Conservation (phyloP, 1,140 invertebrate genomes). For the Laupala kohalensis region DNA sequence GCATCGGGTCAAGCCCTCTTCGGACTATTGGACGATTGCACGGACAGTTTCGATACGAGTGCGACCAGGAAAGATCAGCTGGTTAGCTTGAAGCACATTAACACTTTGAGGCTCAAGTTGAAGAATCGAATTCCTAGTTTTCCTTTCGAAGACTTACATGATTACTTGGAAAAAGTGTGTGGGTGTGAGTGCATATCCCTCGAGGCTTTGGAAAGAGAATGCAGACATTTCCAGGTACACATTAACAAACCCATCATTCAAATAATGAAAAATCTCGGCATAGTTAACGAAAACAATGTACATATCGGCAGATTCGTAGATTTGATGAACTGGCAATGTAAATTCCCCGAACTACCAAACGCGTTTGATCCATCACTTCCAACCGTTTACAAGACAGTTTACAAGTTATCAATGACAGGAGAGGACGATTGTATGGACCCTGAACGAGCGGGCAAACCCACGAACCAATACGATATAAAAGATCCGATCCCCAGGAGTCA, state of each 20-base stretch:
- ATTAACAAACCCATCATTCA: not conserved
- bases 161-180: not conserved
- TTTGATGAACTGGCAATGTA: not conserved
- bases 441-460: not conserved
- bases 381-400: not conserved
- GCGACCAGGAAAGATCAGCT: not conserved
- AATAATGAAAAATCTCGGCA: not conserved
- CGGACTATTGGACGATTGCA: not conserved
- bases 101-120: not conserved
- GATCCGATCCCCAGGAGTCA: not conserved
- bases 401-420: not conserved
- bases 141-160: not conserved
- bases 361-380: too few species aligned
- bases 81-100: not conserved
- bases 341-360: not conserved
- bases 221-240: not conserved
- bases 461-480: not conserved
- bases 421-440: not conserved
- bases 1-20: not conserved
- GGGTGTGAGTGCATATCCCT: not conserved
- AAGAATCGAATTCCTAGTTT: not conserved
- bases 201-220: not conserved
- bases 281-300: not conserved
- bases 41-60: too few species aligned
- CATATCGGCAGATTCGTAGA: not conserved